Conservation (phyloP, 2,888 invertebrate genomes). For the Hirtodrosophila trivittata region DNA sequence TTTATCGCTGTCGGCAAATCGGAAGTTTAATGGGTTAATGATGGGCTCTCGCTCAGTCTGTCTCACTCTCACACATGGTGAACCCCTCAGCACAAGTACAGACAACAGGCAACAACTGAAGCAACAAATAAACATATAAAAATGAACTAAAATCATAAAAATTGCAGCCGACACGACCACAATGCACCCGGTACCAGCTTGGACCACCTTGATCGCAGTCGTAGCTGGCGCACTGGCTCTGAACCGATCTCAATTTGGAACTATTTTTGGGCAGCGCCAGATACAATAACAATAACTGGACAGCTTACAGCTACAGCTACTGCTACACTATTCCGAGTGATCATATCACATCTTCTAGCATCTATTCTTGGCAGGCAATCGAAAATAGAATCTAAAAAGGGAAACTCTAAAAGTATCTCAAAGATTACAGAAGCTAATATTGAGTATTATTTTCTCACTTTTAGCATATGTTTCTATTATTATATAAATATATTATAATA, state of each 20-base stretch:
- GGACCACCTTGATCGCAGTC: constrained; percentile 71
- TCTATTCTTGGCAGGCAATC: too few species aligned
- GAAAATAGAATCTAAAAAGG: too few species aligned
- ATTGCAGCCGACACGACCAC: constrained; percentile 75
- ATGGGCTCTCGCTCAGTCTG: constrained; percentile 49
- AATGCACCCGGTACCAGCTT: constrained; percentile 70
- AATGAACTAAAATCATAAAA: constrained; percentile 72
- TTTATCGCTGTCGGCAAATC: constrained; percentile 80
- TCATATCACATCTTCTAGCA: too few species aligned
- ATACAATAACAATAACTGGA: too few species aligned
- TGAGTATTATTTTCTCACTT: too few species aligned
- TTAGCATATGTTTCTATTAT: too few species aligned
- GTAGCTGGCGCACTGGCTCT: constrained; percentile 26
- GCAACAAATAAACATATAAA: constrained; percentile 78
- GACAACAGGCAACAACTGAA: constrained; percentile 16
- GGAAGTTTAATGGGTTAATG: constrained; percentile 80
- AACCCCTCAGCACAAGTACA: constrained; percentile 7
- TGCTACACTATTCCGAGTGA: too few species aligned
- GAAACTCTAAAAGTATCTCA: too few species aligned
- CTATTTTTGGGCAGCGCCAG: constrained; percentile 5
- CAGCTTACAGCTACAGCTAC: too few species aligned
- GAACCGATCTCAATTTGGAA: constrained; percentile 23
- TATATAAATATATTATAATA: too few species aligned
- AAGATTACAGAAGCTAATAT: too few species aligned
- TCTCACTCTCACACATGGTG: not conserved